Evolutionary conservation across 2,888 invertebrate species (phyloP).

Genomic region (Limnephilus lunatus): DNA sequence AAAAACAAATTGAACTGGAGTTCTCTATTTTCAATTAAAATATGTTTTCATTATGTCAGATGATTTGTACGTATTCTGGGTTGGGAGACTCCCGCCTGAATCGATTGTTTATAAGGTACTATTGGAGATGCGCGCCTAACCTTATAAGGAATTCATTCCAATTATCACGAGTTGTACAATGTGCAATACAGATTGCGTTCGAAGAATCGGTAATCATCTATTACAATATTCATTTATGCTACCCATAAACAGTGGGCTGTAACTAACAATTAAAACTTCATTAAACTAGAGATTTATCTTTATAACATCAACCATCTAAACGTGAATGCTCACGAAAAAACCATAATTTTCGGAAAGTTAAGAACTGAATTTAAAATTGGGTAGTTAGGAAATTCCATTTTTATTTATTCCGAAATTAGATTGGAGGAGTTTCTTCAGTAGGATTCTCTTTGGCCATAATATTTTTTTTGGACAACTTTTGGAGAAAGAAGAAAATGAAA

Average conservation of each 20-base stretch:
- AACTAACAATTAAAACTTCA: neutral
- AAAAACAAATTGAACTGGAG: no score
- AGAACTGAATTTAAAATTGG: neutral
- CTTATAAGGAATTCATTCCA: neutral
- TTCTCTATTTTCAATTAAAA: neutral
- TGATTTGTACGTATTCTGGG: neutral
- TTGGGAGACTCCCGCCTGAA: neutral
- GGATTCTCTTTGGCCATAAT: no score
- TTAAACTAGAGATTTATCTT: neutral
- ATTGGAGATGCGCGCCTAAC: neutral
- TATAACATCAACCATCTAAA: neutral
- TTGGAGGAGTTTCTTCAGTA: neutral
- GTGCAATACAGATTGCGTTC: neutral
- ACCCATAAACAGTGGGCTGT: neutral
- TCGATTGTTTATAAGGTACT: neutral
- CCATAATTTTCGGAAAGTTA: neutral
- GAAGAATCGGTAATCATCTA: neutral
- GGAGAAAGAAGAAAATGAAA: no score
- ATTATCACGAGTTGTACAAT: neutral
- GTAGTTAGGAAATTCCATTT: neutral
- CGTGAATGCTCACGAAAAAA: neutral
- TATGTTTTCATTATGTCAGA: neutral
- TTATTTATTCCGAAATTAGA: neutral
- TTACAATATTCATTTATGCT: slow-evolving; percentile 2
- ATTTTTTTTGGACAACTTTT: no score